Conservation (phyloP, 2,113 vertebrate genomes). For the Nettapus auritus region DNA sequence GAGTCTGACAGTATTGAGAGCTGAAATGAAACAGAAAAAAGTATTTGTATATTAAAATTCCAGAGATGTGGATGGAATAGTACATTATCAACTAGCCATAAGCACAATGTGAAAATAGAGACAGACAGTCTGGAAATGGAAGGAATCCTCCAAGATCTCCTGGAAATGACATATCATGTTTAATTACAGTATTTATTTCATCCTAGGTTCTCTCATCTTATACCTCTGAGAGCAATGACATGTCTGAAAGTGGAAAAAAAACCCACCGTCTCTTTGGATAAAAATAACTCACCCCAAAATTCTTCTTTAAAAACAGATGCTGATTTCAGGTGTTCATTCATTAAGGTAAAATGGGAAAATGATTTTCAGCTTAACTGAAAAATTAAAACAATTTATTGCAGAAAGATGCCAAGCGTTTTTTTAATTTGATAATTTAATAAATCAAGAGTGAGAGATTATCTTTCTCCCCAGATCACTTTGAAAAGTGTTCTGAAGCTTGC, state of each 20-base stretch:
- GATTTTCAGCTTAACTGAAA: not conserved
- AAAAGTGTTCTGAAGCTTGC: not conserved
- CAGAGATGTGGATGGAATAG: not conserved
- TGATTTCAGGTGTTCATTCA: not conserved
- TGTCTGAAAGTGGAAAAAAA: conserved; percentile 11
- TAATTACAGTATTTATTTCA: not conserved
- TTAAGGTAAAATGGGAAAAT: not conserved
- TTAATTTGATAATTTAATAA: not conserved
- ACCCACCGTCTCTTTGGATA: not conserved
- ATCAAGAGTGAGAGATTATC: not conserved
- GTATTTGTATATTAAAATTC: not conserved
- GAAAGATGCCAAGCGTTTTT: not conserved
- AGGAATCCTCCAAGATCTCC: not conserved
- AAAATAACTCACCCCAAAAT: not conserved
- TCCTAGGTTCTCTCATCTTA: not conserved
- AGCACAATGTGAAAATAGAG: not conserved
- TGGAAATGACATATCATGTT: not conserved
- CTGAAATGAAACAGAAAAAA: not conserved
- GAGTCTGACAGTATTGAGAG: not conserved
- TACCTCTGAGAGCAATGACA: not conserved
- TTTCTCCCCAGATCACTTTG: not conserved
- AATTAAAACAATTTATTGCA: not conserved
- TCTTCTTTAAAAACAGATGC: not conserved
- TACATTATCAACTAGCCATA: not conserved
- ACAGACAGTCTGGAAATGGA: not conserved